These are phyloP conservation scores for Alfaro cultratus DNA, from an alignment of 2,797 vertebrate genomes.

Conservation along the genomic window DNA sequence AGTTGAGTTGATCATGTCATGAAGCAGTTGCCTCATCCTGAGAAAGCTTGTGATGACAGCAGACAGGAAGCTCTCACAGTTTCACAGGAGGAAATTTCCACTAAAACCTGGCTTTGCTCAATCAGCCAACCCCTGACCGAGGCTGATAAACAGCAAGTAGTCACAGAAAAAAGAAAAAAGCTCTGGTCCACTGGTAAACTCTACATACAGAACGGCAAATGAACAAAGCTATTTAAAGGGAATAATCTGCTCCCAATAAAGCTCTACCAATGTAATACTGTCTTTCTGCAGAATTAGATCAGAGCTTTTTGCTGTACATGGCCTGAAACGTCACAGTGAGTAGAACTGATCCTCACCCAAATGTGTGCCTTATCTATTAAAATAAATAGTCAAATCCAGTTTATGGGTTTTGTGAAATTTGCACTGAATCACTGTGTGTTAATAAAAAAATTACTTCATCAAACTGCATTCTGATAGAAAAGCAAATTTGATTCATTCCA, in stretches of 20 bases:
- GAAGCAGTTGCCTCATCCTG: not conserved
- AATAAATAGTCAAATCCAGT: too few species aligned
- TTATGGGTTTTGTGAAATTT: too few species aligned
- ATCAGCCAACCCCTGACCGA: not conserved
- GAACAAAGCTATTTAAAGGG: too few species aligned
- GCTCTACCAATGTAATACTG: not conserved
- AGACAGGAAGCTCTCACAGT: not conserved
- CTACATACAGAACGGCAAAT: too few species aligned
- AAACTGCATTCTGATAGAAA: not conserved
- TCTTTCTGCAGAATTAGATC: not conserved
- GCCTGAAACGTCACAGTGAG: too few species aligned
- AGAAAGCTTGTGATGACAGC: not conserved
- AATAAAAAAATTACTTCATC: not conserved
- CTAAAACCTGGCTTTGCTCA: not conserved
- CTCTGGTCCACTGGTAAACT: not conserved
- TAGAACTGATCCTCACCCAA: too few species aligned
- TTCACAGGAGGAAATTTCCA: not conserved
- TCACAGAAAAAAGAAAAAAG: not conserved
- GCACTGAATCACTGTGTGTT: not conserved
- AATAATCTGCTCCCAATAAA: not conserved
- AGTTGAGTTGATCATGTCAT: not conserved
- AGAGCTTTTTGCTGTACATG: not conserved
- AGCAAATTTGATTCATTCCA: too few species aligned
- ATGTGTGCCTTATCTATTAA: too few species aligned
- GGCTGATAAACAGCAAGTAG: not conserved